These are phyloP conservation scores for Lochmaea capreae DNA, from an alignment of 2,888 invertebrate species.

Conservation along the genomic window DNA sequence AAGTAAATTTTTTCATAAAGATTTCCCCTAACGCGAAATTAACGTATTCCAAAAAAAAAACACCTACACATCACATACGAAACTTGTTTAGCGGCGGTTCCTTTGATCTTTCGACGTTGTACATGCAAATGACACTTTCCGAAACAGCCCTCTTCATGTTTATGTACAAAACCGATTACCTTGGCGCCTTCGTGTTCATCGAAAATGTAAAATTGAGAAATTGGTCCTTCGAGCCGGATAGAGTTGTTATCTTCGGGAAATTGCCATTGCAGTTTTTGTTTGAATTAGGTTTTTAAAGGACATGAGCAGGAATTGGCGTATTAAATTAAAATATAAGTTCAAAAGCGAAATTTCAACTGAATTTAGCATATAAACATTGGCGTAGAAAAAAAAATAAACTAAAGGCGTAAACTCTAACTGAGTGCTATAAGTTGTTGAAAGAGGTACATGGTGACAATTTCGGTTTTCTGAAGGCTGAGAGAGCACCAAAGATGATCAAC, in stretches of 20 bases:
- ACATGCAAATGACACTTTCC: constrained; percentile 46
- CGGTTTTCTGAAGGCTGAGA: no score
- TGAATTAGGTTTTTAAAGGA: constrained; percentile 14
- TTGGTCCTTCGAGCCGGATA: constrained; percentile 24
- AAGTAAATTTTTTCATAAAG: constrained; percentile 34
- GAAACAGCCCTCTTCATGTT: constrained; percentile 39
- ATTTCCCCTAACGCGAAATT: constrained; percentile 32
- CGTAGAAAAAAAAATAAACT: no score
- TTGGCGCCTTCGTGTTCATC: constrained; percentile 21
- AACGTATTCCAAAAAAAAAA: constrained; percentile 30
- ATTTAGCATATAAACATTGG: no score
- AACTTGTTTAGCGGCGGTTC: constrained; percentile 33
- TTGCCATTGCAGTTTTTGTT: constrained; percentile 17
- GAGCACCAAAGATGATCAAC: no score
- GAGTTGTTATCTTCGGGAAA: constrained; percentile 8
- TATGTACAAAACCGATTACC: constrained; percentile 35
- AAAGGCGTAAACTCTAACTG: no score
- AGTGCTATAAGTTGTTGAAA: no score
- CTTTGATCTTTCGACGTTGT: constrained; percentile 44
- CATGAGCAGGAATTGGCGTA: background rate
- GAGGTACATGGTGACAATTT: no score
- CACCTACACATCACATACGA: constrained; percentile 20
- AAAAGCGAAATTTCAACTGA: background rate
- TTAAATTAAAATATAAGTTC: background rate
- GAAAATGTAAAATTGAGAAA: constrained; percentile 19